Evolutionary conservation across 1,140 invertebrate genomes (phyloP), one percentile per base, ranked within the genome.

Genomic region (Drosophila albomicans): DNA sequence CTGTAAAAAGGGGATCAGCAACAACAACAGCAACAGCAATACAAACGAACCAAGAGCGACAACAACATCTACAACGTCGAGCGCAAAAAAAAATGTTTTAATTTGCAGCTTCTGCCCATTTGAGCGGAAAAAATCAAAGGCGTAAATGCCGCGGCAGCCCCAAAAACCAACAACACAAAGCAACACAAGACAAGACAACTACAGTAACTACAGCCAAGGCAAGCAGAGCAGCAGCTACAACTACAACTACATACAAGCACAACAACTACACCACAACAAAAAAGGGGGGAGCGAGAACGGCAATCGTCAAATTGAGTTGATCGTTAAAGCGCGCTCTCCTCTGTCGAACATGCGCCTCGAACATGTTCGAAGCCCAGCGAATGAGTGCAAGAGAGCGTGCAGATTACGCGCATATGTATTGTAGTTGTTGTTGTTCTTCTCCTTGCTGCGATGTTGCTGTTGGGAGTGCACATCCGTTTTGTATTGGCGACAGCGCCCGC

Each of bases 61-160:
- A 38, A 51, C 45, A 49, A 20, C 16, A 54, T 13, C 41, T 16
- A 35, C 48, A 71, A 35, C 13, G 30, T 38, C 0, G 35, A 56
- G 54, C 13, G 70, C 48, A 64, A 32, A 71, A 78, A 88, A 85
- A 85, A 86, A 86, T 77, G 79, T 80, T 91, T 91, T 91, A 91
- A 91, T 91, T 91, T 91, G 88, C 88, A 91, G 88, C 88, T 91
- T 88, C 88, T 82, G 88, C 81, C 65, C 67, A 72, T 86, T 82
- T 51, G 66, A 73, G 86, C 86, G 87, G 88, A 91, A 91, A 79
- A 91, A 91, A 88, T 91, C 88, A 91, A 91, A 91, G 88, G 80
- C 79, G 62, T 71, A 80, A 71, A 78, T 75, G 81, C 81, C 76
- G 76, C 75, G 46, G 73, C 68, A 79, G 63, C 61, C 63, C 61